Evolutionary conservation across 2,888 invertebrate genomes (phyloP), one percentile per base, ranked within the genome.

Genomic region (Hyalella azteca): DNA sequence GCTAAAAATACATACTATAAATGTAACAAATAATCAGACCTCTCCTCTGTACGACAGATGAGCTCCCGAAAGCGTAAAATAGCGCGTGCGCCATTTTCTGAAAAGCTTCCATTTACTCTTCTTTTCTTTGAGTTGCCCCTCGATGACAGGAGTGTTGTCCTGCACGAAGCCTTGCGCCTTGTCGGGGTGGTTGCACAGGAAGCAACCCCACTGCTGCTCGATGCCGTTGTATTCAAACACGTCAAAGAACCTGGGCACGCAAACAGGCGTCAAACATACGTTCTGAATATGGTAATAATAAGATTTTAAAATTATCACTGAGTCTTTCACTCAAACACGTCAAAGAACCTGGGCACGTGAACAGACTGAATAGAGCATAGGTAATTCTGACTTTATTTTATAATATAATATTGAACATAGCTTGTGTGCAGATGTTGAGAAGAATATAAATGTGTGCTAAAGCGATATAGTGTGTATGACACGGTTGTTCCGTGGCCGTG

Each of bases 41-140:
- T 39, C 84, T 87, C 93, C 93, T 88, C 93, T 92, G 88, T 94
- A 95, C 26, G 95, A 95, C 78, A 97, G 91, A 88, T 95, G 94
- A 0, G 95, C 95, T 0, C 96, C 96, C 41, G 96, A 96, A 39
- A 97, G 89, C 1, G 97, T 97, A 88, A 97, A 97, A 89, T 97
- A 96, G 85, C 97, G 89, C 5, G 96, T 97, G 85, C 96, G 91
- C 97, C 97, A 97, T 85, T 96, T 89, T 59, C 95, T 91, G 88
- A 97, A 95, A 84, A 97, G 90, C 85, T 95, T 90, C 96, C 96
- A 97, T 86, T 95, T 91, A 26, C 95, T 95, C 87, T 95, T 95
- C 89, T 96, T 96, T 89, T 96, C 95, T 88, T 95, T 95, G 54
- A 96, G 89, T 87, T 94, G 94, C 0, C 95, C 96, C 88, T 95